A percentile compares a stretch with the other conserved stretches of the same genome.
phyloP scores from a whole-genome alignment of 2,113 vertebrate species.

The Psilopsiagon aurifrons region DNA sequence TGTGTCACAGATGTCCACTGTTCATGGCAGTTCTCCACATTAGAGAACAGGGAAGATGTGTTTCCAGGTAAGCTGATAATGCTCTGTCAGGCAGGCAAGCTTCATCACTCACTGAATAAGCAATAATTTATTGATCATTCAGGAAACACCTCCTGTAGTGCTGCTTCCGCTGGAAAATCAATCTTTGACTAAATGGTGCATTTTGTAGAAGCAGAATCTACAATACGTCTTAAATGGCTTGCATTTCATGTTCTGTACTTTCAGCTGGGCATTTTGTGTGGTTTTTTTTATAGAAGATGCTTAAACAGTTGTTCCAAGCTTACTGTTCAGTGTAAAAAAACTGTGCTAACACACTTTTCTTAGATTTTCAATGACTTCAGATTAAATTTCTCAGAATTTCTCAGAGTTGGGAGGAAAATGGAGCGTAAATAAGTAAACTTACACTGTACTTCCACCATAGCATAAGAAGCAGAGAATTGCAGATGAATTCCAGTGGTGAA shows the following conservation, averaged over 20 bases:
- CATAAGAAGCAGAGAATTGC: neutral
- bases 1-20: neutral
- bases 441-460: neutral
- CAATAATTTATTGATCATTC: conserved; percentile 14
- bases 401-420: neutral
- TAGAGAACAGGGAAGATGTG: neutral
- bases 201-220: neutral
- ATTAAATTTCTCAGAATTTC: neutral
- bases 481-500: neutral
- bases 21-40: neutral
- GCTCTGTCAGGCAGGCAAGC: neutral
- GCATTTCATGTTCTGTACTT: neutral
- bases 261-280: fast-evolving
- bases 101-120: neutral
- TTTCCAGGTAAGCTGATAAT: neutral
- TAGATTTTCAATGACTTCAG: neutral
- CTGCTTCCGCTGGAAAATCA: neutral
- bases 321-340: neutral
- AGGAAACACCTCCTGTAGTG: neutral
- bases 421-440: neutral
- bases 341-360: neutral
- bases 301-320: neutral
- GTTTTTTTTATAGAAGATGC: fast-evolving
- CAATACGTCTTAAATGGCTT: neutral
- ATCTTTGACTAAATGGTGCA: neutral